Percentiles rank a stretch among this genome's conserved stretches.
phyloP scores from a whole-genome alignment of 2,888 invertebrate genomes.

The Theretra japonica region DNA sequence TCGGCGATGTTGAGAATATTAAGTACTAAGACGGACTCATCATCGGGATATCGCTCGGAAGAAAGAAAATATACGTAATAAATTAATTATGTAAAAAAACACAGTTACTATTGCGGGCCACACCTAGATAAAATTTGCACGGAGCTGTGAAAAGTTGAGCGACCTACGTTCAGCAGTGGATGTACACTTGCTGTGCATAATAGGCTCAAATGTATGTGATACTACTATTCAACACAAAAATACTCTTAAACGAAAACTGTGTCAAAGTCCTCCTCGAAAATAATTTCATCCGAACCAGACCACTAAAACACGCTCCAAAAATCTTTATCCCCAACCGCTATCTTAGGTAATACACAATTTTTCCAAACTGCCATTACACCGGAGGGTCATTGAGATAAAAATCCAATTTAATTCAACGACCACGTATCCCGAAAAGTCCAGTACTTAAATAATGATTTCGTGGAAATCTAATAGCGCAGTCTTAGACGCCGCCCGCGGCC shows the following conservation, averaged over 20 bases:
- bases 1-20: too few relatives aligned
- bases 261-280: background rate
- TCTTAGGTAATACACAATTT: constrained; percentile 18
- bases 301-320: background rate
- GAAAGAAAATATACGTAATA: too few relatives aligned
- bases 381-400: constrained; percentile 26
- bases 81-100: too few relatives aligned
- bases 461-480: constrained; percentile 25
- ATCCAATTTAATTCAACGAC: constrained; percentile 22
- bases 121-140: too few relatives aligned
- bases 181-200: too few relatives aligned
- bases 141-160: too few relatives aligned
- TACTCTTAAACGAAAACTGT: background rate
- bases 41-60: too few relatives aligned
- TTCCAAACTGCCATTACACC: constrained; percentile 18
- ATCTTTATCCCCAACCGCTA: background rate
- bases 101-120: too few relatives aligned
- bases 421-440: constrained; percentile 16
- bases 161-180: too few relatives aligned
- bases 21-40: too few relatives aligned
- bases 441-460: constrained; percentile 25
- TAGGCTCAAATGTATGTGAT: too few relatives aligned
- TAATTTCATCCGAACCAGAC: background rate
- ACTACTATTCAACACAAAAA: too few relatives aligned
- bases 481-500: background rate